These are phyloP conservation scores for Hippocampus zosterae DNA, from an alignment of 2,113 vertebrate genomes.

Conservation along the genomic window DNA sequence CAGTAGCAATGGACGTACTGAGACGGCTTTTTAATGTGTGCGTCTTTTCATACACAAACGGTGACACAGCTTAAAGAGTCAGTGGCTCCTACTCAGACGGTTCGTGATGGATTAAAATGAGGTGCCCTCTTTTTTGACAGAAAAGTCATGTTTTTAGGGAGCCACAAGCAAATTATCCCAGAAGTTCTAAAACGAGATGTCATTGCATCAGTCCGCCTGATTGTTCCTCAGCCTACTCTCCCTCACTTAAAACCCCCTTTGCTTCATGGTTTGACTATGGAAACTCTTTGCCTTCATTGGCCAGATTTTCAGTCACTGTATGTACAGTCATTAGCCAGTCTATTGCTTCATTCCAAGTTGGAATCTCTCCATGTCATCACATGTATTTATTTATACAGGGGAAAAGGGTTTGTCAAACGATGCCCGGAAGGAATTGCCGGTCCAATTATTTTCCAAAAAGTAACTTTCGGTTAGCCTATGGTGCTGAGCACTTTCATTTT, in stretches of 20 bases:
- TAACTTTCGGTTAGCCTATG: neutral
- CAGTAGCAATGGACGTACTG: neutral
- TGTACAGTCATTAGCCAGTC: neutral
- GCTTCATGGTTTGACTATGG: no score
- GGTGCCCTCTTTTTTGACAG: neutral
- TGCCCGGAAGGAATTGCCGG: neutral
- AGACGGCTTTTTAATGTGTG: neutral
- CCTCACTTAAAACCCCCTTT: no score
- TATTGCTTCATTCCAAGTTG: neutral
- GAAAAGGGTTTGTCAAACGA: neutral
- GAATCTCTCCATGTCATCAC: neutral
- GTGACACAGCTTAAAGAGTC: constrained; percentile 11
- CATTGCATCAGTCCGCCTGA: neutral
- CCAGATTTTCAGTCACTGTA: neutral
- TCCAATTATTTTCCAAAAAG: neutral
- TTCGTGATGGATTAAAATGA: neutral
- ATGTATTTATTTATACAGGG: neutral
- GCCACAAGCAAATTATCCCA: neutral
- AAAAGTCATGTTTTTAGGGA: neutral
- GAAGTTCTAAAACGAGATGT: neutral
- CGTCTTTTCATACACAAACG: neutral
- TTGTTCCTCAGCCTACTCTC: no score
- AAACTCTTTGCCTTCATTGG: neutral
- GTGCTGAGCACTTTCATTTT: neutral
- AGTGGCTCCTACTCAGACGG: neutral